Conservation (phyloP, 2,888 invertebrate genomes). For the Minunthozetes semirufus region DNA sequence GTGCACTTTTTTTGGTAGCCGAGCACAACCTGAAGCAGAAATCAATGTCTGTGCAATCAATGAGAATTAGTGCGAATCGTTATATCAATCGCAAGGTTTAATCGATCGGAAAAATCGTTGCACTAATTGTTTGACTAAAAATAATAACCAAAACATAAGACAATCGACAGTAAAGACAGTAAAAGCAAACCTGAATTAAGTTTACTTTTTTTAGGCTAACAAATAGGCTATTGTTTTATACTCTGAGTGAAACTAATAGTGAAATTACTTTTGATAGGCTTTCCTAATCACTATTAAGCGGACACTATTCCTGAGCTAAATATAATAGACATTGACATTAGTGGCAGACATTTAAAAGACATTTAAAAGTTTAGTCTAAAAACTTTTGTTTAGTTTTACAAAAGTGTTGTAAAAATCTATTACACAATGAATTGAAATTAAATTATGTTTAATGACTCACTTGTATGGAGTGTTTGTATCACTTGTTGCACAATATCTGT, state of each 20-base stretch:
- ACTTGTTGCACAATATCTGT: conserved; percentile 11
- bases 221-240: background rate
- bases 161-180: background rate
- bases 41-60: background rate
- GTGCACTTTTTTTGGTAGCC: no score
- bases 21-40: no score
- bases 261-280: no score
- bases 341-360: no score
- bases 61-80: conserved; percentile 7
- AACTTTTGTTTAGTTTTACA: no score
- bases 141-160: background rate
- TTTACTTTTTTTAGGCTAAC: background rate
- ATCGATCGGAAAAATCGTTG: background rate
- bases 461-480: background rate
- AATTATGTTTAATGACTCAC: background rate
- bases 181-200: background rate
- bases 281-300: no score
- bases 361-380: no score
- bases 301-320: no score
- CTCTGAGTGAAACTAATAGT: no score
- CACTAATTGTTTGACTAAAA: background rate
- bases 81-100: background rate
- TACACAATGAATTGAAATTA: background rate
- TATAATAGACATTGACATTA: no score
- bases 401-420: no score